Conservation (phyloP, 2,113 vertebrate species). For the Corythoichthys intestinalis region DNA sequence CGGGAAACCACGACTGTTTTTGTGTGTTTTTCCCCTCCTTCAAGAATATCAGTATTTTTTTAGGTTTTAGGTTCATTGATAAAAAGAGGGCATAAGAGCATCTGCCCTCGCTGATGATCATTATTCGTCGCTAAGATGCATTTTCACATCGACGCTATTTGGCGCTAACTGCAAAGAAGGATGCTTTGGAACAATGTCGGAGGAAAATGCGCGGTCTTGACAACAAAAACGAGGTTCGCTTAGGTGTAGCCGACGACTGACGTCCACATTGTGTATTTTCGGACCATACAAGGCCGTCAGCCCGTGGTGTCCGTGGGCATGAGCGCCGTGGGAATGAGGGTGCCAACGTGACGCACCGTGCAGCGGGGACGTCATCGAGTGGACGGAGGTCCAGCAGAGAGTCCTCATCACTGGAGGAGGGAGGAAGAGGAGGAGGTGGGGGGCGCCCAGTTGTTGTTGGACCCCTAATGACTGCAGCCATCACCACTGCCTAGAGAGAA, state of each 20-base stretch:
- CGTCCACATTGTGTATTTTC: constrained; percentile 18
- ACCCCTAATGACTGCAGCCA: constrained; percentile 45
- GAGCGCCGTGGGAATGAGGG: constrained; percentile 67
- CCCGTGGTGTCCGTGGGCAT: constrained; percentile 54
- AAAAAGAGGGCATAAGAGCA: not conserved
- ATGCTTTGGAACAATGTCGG: constrained; percentile 35
- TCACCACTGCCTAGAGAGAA: constrained; percentile 4
- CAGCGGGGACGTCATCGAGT: constrained; percentile 63
- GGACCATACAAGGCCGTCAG: constrained; percentile 31
- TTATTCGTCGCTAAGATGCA: constrained; percentile 56
- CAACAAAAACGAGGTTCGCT: constrained; percentile 17
- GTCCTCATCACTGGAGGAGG: constrained; percentile 28
- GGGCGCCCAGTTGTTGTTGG: constrained; percentile 61
- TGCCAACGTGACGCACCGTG: constrained; percentile 65
- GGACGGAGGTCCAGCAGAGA: constrained; percentile 54
- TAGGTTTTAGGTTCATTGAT: not conserved
- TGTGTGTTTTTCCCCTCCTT: not conserved
- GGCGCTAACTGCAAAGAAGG: constrained; percentile 27
- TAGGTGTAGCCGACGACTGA: constrained; percentile 30
- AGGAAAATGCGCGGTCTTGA: constrained; percentile 22
- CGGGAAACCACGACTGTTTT: constrained; percentile 45
- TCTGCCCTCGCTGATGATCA: constrained; percentile 50
- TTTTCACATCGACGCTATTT: constrained; percentile 56
- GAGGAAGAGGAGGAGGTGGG: constrained; percentile 4
- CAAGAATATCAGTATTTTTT: not conserved